Evolutionary conservation across 2,888 invertebrate species (phyloP).

Genomic region (Ectropis crepuscularia): DNA sequence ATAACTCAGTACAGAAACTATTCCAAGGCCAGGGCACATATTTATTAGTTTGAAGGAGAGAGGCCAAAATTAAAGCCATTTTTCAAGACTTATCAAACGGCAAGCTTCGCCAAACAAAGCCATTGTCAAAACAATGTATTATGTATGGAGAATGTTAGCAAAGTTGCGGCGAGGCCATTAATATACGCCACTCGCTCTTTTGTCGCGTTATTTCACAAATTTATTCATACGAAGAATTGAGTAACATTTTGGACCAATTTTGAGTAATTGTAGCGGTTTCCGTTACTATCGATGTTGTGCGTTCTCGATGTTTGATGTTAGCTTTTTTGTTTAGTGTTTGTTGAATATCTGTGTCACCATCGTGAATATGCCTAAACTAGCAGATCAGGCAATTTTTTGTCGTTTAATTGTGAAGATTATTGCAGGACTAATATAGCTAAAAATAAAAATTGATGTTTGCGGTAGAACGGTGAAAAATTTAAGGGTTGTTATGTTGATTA

Average conservation of each 20-base stretch:
- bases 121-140: conserved; percentile 32
- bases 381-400: no score
- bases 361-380: no score
- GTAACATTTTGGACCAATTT: conserved; percentile 79
- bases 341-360: neutral
- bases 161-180: conserved; percentile 34
- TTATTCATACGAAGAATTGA: conserved; percentile 51
- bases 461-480: no score
- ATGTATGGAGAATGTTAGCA: conserved; percentile 28
- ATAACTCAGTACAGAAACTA: neutral
- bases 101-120: conserved; percentile 29
- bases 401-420: no score
- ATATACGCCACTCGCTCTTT: conserved; percentile 41
- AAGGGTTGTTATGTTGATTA: no score
- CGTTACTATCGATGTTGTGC: conserved; percentile 32
- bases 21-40: neutral
- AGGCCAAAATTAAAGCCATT: conserved; percentile 19
- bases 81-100: conserved; percentile 26
- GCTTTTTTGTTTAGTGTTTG: neutral
- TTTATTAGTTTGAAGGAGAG: neutral
- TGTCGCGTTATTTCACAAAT: conserved; percentile 38
- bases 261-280: conserved; percentile 71
- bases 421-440: no score
- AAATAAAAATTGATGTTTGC: no score
- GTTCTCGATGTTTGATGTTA: conserved; percentile 3